Conservation (phyloP, 1,140 invertebrate genomes). For the Drosophila murphyi region DNA sequence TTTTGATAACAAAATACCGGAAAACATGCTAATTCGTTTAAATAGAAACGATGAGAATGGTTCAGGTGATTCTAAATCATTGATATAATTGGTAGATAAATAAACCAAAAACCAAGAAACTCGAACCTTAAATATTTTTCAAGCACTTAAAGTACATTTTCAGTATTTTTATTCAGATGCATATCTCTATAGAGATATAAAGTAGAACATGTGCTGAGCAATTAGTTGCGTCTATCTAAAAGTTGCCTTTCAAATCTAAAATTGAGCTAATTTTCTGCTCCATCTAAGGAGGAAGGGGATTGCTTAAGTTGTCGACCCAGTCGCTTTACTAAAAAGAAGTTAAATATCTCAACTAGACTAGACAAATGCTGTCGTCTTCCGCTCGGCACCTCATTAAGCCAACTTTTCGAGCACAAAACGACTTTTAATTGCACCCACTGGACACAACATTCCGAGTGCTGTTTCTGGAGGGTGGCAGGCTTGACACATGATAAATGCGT, state of each 20-base stretch:
- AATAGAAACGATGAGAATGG: no score
- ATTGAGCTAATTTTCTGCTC: slow-evolving; percentile 22
- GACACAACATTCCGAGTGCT: slow-evolving; percentile 41
- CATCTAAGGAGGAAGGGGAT: background rate
- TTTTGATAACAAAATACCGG: no score
- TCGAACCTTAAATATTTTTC: no score
- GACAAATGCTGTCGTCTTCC: slow-evolving; percentile 54
- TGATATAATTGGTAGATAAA: no score
- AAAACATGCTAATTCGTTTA: no score
- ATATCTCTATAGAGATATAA: background rate
- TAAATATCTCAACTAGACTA: slow-evolving; percentile 60
- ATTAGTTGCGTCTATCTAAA: background rate
- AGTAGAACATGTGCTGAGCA: background rate
- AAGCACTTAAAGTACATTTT: no score
- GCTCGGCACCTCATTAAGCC: slow-evolving; percentile 73
- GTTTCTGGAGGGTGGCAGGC: slow-evolving; percentile 5
- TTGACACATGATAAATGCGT: slow-evolving; percentile 69
- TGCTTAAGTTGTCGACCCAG: background rate
- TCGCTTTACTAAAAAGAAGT: slow-evolving; percentile 19
- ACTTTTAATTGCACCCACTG: slow-evolving; percentile 76
- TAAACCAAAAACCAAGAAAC: no score
- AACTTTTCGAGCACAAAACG: slow-evolving; percentile 62
- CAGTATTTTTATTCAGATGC: background rate
- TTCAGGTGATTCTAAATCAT: no score
- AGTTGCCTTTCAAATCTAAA: background rate